These are phyloP conservation scores for Laticauda colubrina DNA, from an alignment of 2,113 vertebrate species.

Conservation along the genomic window DNA sequence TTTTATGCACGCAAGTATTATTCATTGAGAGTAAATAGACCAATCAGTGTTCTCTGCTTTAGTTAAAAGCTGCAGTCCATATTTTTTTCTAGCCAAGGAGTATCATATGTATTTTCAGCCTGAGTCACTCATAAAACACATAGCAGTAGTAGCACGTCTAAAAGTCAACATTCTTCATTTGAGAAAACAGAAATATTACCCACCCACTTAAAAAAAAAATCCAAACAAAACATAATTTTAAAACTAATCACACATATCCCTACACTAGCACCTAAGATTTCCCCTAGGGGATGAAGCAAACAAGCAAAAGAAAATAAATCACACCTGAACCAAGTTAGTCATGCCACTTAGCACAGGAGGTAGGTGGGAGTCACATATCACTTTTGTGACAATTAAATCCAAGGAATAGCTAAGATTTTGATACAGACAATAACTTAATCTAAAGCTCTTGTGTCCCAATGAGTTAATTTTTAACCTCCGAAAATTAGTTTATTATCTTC, in stretches of 20 bases:
- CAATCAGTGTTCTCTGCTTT: neutral
- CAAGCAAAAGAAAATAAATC: constrained; percentile 12
- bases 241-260: constrained; percentile 18
- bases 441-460: neutral
- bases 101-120: neutral
- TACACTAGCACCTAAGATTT: neutral
- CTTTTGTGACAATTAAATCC: neutral
- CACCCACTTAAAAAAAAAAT: neutral
- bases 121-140: neutral
- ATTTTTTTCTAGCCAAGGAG: neutral
- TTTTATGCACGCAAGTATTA: neutral
- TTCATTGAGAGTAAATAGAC: constrained; percentile 16
- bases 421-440: constrained; percentile 9
- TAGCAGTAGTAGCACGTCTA: neutral
- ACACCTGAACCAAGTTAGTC: constrained; percentile 25
- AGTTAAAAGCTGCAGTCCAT: neutral
- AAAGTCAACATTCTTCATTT: constrained; percentile 4
- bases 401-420: neutral
- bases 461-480: neutral
- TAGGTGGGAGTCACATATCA: neutral
- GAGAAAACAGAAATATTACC: constrained; percentile 1
- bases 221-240: constrained; percentile 15
- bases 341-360: neutral
- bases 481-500: neutral
- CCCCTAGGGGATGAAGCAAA: constrained; percentile 22